Evolutionary conservation across 2,113 vertebrate genomes (phyloP).

Genomic region (Sceloporus tristichus): DNA sequence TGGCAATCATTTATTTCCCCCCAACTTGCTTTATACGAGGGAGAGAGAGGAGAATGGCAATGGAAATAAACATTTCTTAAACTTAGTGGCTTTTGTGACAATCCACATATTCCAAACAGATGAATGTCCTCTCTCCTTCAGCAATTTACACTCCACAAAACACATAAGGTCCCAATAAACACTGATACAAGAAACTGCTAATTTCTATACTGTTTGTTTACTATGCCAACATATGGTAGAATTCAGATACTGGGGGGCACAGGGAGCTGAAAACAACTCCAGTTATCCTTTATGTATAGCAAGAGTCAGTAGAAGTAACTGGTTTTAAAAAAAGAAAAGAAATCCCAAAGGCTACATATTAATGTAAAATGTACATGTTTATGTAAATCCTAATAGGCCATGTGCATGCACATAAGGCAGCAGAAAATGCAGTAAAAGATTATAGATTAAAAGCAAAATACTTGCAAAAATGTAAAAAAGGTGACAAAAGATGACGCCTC

Average conservation of each 20-base stretch:
- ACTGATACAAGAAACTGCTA: constrained; percentile 27
- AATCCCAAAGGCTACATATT: constrained; percentile 39
- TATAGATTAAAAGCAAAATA: constrained; percentile 59
- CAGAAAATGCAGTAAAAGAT: constrained; percentile 67
- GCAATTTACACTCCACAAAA: neutral
- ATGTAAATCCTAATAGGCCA: constrained; percentile 39
- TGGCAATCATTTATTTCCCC: neutral
- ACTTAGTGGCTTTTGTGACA: constrained; percentile 13
- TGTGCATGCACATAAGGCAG: constrained; percentile 70
- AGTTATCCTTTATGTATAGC: constrained; percentile 26
- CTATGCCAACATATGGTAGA: constrained; percentile 28
- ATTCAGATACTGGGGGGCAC: constrained; percentile 8
- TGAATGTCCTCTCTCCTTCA: constrained; percentile 13
- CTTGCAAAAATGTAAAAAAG: constrained; percentile 72
- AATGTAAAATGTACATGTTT: constrained; percentile 61
- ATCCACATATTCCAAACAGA: constrained; percentile 11
- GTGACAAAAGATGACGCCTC: constrained; percentile 65
- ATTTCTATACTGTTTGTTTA: constrained; percentile 48
- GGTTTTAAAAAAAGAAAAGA: constrained; percentile 22
- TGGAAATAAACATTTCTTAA: neutral
- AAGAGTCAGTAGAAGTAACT: constrained; percentile 37
- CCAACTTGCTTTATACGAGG: neutral
- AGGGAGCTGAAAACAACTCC: constrained; percentile 17
- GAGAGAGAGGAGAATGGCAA: constrained; percentile 17
- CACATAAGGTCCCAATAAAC: constrained; percentile 41